Base-by-base conservation (phyloP, 2,113 vertebrate genomes). In the Hemiscyllium ocellatum region DNA sequence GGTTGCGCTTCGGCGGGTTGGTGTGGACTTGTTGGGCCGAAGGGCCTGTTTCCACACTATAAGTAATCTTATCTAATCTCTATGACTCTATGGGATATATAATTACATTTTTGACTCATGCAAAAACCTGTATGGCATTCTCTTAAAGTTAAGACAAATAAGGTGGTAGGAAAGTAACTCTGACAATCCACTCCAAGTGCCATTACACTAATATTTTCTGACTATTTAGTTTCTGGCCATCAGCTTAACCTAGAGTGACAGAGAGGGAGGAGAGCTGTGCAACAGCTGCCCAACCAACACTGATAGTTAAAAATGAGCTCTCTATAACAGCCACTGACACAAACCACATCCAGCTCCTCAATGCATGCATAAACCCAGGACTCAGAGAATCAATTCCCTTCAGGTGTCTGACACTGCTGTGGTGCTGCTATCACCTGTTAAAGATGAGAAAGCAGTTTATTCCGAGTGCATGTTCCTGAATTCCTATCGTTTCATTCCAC, bases 81-180 rank as follows among this genome's bases (percentile, higher is more conserved):
- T n/a, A n/a, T n/a, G n/a, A 47, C 42, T 47, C 42, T 47, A 47
- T 47, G 42, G n/a, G n/a, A n/a, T n/a, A 72, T 24, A 3, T 7
- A 33, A 33, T 95, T 95, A 70, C 52, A 29, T 72, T 52, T 72
- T 42, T 50, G 4, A 15, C n/a, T 4, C 66, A 50, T 5, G 47
- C 42, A 72, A 47, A n/a, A 68, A 50, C 6, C 66, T 47, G 42
- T 33, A 42, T 33, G 69, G 50, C 29, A 24, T 95, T 95, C 24
- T 70, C 94, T 72, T 29, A 72, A 72, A 69, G 68, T 72, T 29
- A 72, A 72, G 68, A 76, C 26, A 70, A 95, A 95, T 50, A 95
- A 90, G 26, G 42, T 70, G 2, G 22, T 13, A 66, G 20, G 26
- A 47, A 72, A 95, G 24, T 50, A 70, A 70, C 50, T 94, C 20